Evolutionary conservation across 2,113 vertebrate species (phyloP).

Genomic region (Neogale vison): DNA sequence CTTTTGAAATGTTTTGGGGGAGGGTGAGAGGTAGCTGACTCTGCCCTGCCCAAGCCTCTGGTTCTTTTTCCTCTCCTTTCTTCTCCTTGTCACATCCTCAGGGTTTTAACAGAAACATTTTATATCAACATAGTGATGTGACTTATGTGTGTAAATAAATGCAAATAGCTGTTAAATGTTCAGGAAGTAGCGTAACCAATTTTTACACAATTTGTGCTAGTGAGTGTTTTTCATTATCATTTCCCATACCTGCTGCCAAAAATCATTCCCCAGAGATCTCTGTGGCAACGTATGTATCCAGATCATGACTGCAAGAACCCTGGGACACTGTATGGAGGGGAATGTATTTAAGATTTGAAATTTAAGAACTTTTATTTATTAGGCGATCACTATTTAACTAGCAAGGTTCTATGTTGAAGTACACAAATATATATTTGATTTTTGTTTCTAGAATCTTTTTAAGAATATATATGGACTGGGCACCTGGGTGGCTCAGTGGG

Average conservation of each 20-base stretch:
- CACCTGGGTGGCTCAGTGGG: too few relatives aligned
- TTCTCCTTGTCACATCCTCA: background rate
- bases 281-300: slow-evolving; percentile 33
- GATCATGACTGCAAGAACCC: background rate
- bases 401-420: slow-evolving; percentile 56
- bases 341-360: slow-evolving; percentile 42
- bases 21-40: background rate
- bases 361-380: slow-evolving; percentile 21
- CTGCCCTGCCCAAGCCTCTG: background rate
- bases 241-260: slow-evolving; percentile 15
- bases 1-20: background rate
- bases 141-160: slow-evolving; percentile 46
- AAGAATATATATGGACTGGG: background rate
- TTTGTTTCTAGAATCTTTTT: slow-evolving; percentile 40
- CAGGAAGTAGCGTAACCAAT: slow-evolving; percentile 57
- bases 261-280: slow-evolving; percentile 52
- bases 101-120: slow-evolving; percentile 62
- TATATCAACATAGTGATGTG: slow-evolving; percentile 40
- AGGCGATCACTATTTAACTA: slow-evolving; percentile 38
- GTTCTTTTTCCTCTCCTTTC: background rate
- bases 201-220: slow-evolving; percentile 67
- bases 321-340: accelerated
- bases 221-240: background rate
- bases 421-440: slow-evolving; percentile 33
- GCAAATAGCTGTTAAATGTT: slow-evolving; percentile 32